These are phyloP conservation scores for Reinhardtius hippoglossoides DNA, from an alignment of 2,113 vertebrate genomes.

Conservation along the genomic window DNA sequence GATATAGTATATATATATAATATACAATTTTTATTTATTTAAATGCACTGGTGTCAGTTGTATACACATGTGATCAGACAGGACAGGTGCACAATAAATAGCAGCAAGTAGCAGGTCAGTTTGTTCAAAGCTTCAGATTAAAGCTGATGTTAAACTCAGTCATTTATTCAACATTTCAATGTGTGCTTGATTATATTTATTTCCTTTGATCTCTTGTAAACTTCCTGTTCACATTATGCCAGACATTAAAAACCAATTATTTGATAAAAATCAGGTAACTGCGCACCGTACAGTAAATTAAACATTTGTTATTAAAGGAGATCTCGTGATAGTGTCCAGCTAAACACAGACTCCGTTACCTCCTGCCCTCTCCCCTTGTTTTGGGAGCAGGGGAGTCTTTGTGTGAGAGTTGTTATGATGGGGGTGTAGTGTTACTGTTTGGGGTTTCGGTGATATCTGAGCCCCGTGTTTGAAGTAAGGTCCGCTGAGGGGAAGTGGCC, in stretches of 20 bases:
- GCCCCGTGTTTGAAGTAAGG: slow-evolving; percentile 77
- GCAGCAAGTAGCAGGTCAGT: not conserved
- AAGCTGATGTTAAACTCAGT: not conserved
- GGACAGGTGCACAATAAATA: not conserved
- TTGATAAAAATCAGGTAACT: not conserved
- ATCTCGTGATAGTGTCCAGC: not conserved
- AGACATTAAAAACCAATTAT: not conserved
- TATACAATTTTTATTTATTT: too few relatives aligned
- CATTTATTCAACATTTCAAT: not conserved
- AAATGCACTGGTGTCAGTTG: too few relatives aligned
- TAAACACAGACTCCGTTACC: slow-evolving; percentile 12
- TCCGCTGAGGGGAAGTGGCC: slow-evolving; percentile 75
- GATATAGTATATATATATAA: too few relatives aligned
- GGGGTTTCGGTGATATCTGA: slow-evolving; percentile 76
- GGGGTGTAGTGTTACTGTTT: slow-evolving; percentile 77
- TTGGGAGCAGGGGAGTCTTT: slow-evolving; percentile 30
- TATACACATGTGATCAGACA: not conserved
- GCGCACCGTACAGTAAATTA: not conserved
- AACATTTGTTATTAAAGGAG: slow-evolving; percentile 7
- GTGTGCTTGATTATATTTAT: not conserved
- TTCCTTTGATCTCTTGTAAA: too few relatives aligned
- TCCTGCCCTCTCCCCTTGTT: slow-evolving; percentile 11
- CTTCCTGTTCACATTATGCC: not conserved
- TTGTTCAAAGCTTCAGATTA: not conserved
- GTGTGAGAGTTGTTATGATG: slow-evolving; percentile 61